Evolutionary conservation across 2,888 invertebrate species (phyloP).

Genomic region (Catocala fraxini): DNA sequence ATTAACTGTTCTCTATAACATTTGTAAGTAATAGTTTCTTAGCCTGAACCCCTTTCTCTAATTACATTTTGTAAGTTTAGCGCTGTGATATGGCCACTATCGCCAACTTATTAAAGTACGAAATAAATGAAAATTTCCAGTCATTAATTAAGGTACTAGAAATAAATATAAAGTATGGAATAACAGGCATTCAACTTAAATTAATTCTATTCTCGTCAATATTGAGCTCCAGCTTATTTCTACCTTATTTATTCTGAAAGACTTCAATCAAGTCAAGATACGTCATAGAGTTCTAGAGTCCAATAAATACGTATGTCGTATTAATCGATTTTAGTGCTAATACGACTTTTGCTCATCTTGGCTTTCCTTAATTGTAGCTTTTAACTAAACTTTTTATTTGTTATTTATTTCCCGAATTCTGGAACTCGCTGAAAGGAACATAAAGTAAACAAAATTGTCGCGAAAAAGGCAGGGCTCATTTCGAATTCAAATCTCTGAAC

Average conservation of each 20-base stretch:
- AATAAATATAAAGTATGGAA: conserved; percentile 17
- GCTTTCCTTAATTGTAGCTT: conserved; percentile 28
- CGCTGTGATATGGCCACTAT: conserved; percentile 24
- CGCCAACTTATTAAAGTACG: conserved; percentile 5
- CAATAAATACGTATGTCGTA: too few relatives aligned
- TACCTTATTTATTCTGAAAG: too few relatives aligned
- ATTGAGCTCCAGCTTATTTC: conserved; percentile 14
- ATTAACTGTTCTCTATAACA: conserved; percentile 59
- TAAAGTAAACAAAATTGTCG: conserved; percentile 42
- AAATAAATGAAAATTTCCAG: conserved; percentile 23
- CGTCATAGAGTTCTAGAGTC: too few relatives aligned
- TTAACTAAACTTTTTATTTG: conserved; percentile 33
- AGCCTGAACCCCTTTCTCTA: conserved; percentile 34
- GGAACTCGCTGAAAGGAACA: conserved; percentile 23
- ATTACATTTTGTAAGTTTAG: conserved; percentile 38
- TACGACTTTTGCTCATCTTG: conserved; percentile 24
- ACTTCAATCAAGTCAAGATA: too few relatives aligned
- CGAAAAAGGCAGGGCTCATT: conserved; percentile 37
- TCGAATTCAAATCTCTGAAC: conserved; percentile 47
- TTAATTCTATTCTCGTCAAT: conserved; percentile 22
- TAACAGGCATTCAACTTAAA: conserved; percentile 16
- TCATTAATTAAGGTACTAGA: conserved; percentile 11
- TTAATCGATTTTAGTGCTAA: conserved; percentile 1
- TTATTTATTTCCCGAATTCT: conserved; percentile 36
- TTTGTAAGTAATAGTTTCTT: conserved; percentile 54